These are phyloP conservation scores for Trialeurodes vaporariorum DNA, from an alignment of 1,140 invertebrate species.

Conservation along the genomic window DNA sequence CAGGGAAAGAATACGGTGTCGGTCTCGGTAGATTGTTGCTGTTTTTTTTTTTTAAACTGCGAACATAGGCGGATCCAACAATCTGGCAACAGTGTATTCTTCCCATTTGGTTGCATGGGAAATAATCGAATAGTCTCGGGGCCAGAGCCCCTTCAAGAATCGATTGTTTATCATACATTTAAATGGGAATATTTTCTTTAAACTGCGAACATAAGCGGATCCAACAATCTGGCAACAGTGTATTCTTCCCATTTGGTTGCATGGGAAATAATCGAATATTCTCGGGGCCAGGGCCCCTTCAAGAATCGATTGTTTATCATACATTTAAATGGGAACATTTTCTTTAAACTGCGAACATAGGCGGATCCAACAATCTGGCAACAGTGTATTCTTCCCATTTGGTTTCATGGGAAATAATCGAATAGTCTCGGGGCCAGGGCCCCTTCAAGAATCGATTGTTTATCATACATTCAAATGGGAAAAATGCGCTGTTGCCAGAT, in stretches of 20 bases:
- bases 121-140: neutral
- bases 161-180: neutral
- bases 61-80: neutral
- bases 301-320: neutral
- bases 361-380: neutral
- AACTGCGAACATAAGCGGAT: neutral
- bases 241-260: neutral
- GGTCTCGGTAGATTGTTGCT: no score
- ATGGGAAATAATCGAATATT: neutral
- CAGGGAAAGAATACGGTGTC: no score
- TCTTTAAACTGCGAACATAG: no score
- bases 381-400: neutral
- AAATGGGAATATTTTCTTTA: no score
- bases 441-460: neutral
- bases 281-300: neutral
- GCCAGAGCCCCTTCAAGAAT: neutral
- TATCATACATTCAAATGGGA: neutral
- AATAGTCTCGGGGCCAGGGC: neutral
- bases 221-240: neutral
- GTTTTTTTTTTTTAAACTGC: no score
- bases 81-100: neutral
- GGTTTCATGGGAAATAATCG: neutral
- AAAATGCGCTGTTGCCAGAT: neutral
- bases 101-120: neutral
- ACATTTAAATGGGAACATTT: no score